Conservation (phyloP, 2,797 vertebrate species). For the Arrhamphus sclerolepis region DNA sequence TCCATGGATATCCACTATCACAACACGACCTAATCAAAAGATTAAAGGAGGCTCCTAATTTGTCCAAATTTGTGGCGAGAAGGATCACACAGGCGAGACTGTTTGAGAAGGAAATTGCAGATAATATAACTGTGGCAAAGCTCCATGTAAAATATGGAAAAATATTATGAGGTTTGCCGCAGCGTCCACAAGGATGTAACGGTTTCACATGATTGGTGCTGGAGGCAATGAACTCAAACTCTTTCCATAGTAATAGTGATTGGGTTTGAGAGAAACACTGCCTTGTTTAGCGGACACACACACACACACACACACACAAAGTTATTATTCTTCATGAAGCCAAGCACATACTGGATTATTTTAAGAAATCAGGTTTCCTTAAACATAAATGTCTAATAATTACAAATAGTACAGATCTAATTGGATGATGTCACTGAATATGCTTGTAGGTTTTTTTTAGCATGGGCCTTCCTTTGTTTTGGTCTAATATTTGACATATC, state of each 20-base stretch:
- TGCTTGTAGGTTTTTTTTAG: constrained; percentile 1
- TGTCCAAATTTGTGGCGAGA: constrained; percentile 57
- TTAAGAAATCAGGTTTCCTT: constrained; percentile 1
- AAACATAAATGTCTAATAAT: constrained; percentile 10
- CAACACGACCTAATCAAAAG: constrained; percentile 71
- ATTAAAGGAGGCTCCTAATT: constrained; percentile 73
- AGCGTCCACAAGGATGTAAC: constrained; percentile 52
- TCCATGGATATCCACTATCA: constrained; percentile 70
- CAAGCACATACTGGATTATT: not conserved
- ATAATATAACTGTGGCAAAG: constrained; percentile 64
- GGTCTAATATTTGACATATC: not conserved
- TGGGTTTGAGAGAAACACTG: constrained; percentile 28
- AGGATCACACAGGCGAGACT: constrained; percentile 5
- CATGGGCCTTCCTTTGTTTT: not conserved
- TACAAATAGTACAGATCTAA: not conserved
- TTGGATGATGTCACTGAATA: not conserved
- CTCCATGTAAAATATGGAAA: constrained; percentile 63
- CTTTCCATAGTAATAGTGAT: constrained; percentile 33
- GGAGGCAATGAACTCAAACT: constrained; percentile 49
- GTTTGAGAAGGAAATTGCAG: constrained; percentile 56
- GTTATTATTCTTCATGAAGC: constrained; percentile 4
- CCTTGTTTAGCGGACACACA: constrained; percentile 5
- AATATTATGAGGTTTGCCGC: constrained; percentile 60
- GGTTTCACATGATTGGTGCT: constrained; percentile 56
- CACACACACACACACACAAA: constrained; percentile 1